Evolutionary conservation across 2,888 invertebrate species (phyloP), one percentile per base, ranked within the genome.

Genomic region (Phyllotreta striolata): DNA sequence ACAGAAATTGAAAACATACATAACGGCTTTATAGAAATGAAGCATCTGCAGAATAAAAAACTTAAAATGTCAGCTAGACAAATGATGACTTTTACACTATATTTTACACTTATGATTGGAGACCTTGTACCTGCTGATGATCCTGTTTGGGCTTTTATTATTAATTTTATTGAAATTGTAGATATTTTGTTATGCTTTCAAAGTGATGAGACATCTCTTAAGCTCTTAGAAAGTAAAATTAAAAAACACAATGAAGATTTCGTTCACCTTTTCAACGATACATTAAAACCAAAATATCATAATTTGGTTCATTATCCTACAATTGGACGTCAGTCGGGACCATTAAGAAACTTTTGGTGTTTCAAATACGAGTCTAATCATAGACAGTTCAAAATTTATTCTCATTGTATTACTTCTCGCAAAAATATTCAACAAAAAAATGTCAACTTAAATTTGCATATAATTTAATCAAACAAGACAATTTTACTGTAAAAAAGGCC

Each of bases 21-120:
- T 14, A n/a, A n/a, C 57, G 60, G 14, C 47, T 59, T 63, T n/a
- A 70, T 74, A 40, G 62, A 65, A 43, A 6, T 41, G 14, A 14
- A 58, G n/a, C 72, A 64, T 62, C 13, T 69, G 1, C 49, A 52
- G 0, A 66, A 63, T 14, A 56, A 37, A 13, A 41, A 58, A 24
- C 44, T 64, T 10, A 67, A 63, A 68, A 67, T 68, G 65, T 69
- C 73, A n/a, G 74, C 72, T 6, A 62, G 69, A 34, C 70, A 75
- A 70, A 73, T 72, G 70, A 67, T 71, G 60, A 65, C 67, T 7
- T 74, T 73, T 62, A 40, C 67, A 35, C 35, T 38, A 24, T 69
- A 67, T 66, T 65, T 75, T 56, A 64, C 69, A 6, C 14, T 73
- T 3, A 66, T 75, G 52, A 58, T 74, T 52, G 73, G 71, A 1